Percentiles rank a stretch among this genome's conserved stretches.
phyloP scores from a whole-genome alignment of 2,113 vertebrate genomes.

The Eudyptes chrysolophus region DNA sequence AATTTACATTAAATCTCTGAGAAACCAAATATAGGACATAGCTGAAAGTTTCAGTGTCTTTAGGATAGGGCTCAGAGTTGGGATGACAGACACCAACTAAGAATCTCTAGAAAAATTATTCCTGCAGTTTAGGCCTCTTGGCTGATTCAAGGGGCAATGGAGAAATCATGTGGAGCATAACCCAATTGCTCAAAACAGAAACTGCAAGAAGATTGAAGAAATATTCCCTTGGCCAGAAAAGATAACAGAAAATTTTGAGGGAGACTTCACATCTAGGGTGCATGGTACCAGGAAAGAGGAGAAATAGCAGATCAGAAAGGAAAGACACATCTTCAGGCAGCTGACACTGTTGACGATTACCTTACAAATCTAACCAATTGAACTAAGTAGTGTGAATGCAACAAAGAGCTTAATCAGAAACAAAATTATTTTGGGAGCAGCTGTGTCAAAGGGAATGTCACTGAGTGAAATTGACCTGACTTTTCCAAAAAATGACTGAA shows the following conservation, averaged over 20 bases:
- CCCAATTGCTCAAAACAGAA: neutral
- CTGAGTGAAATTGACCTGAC: neutral
- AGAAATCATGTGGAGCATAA: neutral
- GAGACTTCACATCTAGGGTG: neutral
- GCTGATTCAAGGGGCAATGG: neutral
- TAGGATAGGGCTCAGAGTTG: neutral
- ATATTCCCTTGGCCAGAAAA: neutral
- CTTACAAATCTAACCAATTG: neutral
- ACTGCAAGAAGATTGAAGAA: neutral
- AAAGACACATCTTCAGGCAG: neutral
- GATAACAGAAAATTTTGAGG: neutral
- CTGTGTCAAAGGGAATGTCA: neutral
- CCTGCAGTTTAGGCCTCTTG: neutral
- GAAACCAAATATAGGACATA: neutral
- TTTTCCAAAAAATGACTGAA: neutral
- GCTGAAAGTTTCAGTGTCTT: neutral
- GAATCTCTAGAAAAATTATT: neutral
- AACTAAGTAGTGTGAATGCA: neutral
- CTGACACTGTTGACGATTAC: neutral
- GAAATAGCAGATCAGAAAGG: neutral
- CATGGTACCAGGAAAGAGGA: neutral
- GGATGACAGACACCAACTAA: neutral
- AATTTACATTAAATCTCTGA: neutral
- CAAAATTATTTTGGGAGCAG: neutral
- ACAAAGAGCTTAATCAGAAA: neutral